A percentile compares a stretch with the other conserved stretches of the same genome.
These are phyloP conservation scores for Benthosema pterotum DNA, from an alignment of 2,797 vertebrate genomes.

Conservation along the genomic window DNA sequence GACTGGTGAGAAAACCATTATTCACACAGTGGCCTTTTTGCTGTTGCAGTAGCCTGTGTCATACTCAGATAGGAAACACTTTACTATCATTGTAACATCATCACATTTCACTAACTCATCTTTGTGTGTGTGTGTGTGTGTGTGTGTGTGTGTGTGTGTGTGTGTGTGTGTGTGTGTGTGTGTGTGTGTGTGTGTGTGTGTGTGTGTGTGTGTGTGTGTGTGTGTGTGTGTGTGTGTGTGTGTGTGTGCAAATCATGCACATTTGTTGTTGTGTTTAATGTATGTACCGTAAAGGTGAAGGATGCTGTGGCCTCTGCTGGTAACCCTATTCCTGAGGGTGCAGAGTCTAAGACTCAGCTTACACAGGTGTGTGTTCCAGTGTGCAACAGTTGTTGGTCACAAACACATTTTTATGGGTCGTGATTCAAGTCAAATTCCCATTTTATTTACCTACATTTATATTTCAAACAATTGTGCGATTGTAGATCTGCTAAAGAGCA, in stretches of 20 bases:
- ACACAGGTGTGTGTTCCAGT: constrained; percentile 64
- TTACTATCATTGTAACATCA: constrained; percentile 21
- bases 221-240: no score
- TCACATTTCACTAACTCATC: constrained; percentile 32
- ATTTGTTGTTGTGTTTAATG: no score
- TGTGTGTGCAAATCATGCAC: not conserved
- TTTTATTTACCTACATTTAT: no score
- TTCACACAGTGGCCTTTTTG: no score
- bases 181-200: no score
- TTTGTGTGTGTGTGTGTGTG: constrained; percentile 26
- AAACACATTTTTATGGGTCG: no score
- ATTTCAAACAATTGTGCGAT: no score
- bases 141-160: constrained; percentile 41
- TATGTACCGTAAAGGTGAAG: constrained; percentile 60
- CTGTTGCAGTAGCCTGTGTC: no score
- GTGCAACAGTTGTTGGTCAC: not conserved
- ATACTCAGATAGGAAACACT: not conserved
- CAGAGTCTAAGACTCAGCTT: constrained; percentile 37
- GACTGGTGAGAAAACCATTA: no score
- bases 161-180: constrained; percentile 18
- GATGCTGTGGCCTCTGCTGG: constrained; percentile 54
- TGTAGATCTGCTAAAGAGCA: no score
- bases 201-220: no score
- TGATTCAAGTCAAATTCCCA: constrained; percentile 8
- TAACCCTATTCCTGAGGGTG: constrained; percentile 46